Evolutionary conservation across 1,140 invertebrate species (phyloP).

Genomic region (Drosophila asahinai): DNA sequence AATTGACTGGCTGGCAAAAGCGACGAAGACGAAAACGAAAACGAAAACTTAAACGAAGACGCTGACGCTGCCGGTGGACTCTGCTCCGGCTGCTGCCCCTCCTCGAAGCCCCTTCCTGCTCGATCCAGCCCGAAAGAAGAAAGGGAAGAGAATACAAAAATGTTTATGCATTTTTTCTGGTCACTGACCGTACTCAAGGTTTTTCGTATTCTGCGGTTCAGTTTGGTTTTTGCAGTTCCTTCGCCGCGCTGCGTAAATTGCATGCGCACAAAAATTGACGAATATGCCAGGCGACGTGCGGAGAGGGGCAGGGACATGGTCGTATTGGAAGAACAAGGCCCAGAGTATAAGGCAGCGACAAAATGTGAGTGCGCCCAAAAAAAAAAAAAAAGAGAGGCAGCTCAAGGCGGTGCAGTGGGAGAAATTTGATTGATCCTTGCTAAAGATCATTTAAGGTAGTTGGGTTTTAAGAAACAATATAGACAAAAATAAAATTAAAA

Average conservation of each 20-base stretch:
- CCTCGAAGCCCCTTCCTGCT: constrained; percentile 1
- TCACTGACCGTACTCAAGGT: constrained; percentile 83
- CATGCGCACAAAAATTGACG: constrained; percentile 82
- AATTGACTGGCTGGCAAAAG: constrained; percentile 70
- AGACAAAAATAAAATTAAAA: too few relatives aligned
- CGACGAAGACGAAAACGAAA: constrained; percentile 11
- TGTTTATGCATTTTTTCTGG: constrained; percentile 83
- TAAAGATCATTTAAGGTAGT: neutral
- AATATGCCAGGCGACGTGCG: constrained; percentile 75
- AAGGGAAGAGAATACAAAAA: constrained; percentile 71
- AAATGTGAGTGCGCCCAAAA: constrained; percentile 65
- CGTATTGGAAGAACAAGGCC: constrained; percentile 22
- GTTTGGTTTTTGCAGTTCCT: constrained; percentile 53
- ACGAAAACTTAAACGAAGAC: constrained; percentile 12
- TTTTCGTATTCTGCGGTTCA: constrained; percentile 76
- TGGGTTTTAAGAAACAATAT: neutral
- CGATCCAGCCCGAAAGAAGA: constrained; percentile 27
- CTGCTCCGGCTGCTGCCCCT: constrained; percentile 17
- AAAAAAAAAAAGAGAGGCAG: constrained; percentile 11
- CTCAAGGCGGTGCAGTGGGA: neutral
- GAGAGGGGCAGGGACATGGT: constrained; percentile 8
- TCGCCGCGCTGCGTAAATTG: constrained; percentile 74
- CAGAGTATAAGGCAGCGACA: constrained; percentile 46
- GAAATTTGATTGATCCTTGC: neutral
- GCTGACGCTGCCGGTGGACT: constrained; percentile 18